A percentile compares a stretch with the other conserved stretches of the same genome.
These are phyloP conservation scores for Thamnophis elegans DNA, from an alignment of 2,797 vertebrate genomes.

Conservation along the genomic window DNA sequence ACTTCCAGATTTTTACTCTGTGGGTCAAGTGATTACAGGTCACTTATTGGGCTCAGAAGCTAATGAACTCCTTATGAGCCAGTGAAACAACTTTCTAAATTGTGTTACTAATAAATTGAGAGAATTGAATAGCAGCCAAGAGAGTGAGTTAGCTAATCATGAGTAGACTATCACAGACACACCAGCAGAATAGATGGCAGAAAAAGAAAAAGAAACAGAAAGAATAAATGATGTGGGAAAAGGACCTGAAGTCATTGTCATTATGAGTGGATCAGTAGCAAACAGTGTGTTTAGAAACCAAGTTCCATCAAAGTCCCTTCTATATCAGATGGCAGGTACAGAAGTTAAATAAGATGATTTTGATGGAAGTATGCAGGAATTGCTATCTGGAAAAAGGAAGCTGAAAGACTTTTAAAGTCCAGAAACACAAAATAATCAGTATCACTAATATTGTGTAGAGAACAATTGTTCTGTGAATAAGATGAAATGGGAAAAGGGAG, in stretches of 20 bases:
- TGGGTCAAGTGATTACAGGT: not conserved
- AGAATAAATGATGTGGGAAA: not conserved
- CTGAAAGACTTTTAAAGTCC: not conserved
- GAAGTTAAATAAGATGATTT: not conserved
- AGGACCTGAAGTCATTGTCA: not conserved
- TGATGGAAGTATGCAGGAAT: not conserved
- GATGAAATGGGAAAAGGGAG: not conserved
- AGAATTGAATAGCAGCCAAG: not conserved
- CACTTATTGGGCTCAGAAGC: not conserved
- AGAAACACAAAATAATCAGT: not conserved
- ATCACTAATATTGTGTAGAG: not conserved
- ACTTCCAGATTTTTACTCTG: not conserved
- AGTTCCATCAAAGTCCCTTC: not conserved
- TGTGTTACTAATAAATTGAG: not conserved
- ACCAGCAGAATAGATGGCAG: not conserved
- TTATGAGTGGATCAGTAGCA: not conserved
- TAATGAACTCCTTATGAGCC: not conserved
- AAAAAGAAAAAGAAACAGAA: not conserved
- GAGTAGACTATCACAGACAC: not conserved
- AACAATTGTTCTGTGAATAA: not conserved
- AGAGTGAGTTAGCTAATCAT: not conserved
- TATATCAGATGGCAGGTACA: not conserved
- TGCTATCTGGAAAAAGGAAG: not conserved
- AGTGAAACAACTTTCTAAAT: not conserved
- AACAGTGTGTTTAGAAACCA: not conserved